Evolutionary conservation across 1,140 invertebrate genomes (phyloP).

Genomic region (Zaprionus davidi): DNA sequence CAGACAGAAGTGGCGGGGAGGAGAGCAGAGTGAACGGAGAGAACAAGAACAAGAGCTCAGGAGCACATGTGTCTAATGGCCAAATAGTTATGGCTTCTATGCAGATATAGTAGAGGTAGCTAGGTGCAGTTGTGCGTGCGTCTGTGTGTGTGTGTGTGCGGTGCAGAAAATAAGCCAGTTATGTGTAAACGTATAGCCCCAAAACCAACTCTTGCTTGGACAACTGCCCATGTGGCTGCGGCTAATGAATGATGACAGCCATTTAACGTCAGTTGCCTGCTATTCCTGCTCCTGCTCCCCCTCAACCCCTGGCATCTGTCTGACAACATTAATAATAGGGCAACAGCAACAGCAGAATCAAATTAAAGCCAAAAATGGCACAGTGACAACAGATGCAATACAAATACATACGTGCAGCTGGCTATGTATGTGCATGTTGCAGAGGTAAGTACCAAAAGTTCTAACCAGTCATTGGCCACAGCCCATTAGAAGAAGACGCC

Average conservation of each 20-base stretch:
- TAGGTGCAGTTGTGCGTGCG: neutral
- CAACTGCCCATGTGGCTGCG: conserved; percentile 67
- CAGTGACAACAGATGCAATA: conserved; percentile 18
- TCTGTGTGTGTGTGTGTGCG: conserved; percentile 29
- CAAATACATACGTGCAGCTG: neutral
- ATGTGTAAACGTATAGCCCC: conserved; percentile 55
- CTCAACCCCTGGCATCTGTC: neutral
- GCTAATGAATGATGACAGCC: conserved; percentile 81
- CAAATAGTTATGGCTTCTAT: conserved; percentile 25
- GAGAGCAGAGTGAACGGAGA: neutral
- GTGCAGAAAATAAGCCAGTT: conserved; percentile 58
- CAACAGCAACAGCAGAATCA: conserved; percentile 55
- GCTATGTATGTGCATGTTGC: neutral
- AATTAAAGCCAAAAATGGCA: conserved; percentile 61
- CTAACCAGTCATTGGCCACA: conserved; percentile 60
- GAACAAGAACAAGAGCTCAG: neutral
- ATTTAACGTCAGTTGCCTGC: conserved; percentile 61
- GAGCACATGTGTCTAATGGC: conserved; percentile 23
- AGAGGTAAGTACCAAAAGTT: conserved; percentile 10
- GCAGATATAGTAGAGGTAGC: conserved; percentile 7
- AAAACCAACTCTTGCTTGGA: conserved; percentile 56
- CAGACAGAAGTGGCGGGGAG: neutral
- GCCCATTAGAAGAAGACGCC: conserved; percentile 58
- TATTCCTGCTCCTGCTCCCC: neutral
- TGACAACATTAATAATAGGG: conserved; percentile 69